phyloP scores from a whole-genome alignment of 2,888 invertebrate species.

The Ceratothoa steindachneri region DNA sequence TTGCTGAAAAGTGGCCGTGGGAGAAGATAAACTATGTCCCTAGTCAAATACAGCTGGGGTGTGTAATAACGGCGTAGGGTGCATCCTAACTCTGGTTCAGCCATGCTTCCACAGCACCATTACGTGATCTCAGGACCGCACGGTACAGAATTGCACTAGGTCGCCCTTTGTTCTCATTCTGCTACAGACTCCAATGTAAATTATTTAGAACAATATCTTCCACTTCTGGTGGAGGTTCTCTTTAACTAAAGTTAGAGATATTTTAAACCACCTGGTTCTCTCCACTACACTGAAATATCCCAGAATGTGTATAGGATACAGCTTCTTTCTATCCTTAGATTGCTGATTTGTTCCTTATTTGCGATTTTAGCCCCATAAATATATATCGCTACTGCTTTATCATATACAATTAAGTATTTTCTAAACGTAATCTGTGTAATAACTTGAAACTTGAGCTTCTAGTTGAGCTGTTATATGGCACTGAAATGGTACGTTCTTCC shows the following conservation, averaged over 20 bases:
- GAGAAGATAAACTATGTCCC: too few species aligned
- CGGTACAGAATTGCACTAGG: too few species aligned
- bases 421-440: constrained; percentile 15
- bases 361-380: constrained; percentile 11
- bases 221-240: constrained; percentile 16
- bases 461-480: constrained; percentile 19
- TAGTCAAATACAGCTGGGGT: too few species aligned
- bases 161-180: too few species aligned
- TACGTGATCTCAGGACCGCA: too few species aligned
- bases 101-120: too few species aligned
- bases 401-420: constrained; percentile 20
- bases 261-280: constrained; percentile 22
- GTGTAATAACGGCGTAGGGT: too few species aligned
- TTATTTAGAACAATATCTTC: constrained; percentile 9
- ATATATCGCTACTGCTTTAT: constrained; percentile 14
- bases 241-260: constrained; percentile 20
- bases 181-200: constrained; percentile 17
- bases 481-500: constrained; percentile 20
- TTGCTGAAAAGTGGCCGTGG: too few species aligned
- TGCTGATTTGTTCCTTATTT: constrained; percentile 13
- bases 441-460: constrained; percentile 8
- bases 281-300: constrained; percentile 20
- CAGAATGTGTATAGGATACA: constrained; percentile 16
- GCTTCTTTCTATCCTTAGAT: constrained; percentile 22
- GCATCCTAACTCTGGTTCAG: too few species aligned